Percentiles rank a stretch among this genome's conserved stretches.
phyloP scores from a whole-genome alignment of 2,797 vertebrate species.

The Cichlasoma orientale region DNA sequence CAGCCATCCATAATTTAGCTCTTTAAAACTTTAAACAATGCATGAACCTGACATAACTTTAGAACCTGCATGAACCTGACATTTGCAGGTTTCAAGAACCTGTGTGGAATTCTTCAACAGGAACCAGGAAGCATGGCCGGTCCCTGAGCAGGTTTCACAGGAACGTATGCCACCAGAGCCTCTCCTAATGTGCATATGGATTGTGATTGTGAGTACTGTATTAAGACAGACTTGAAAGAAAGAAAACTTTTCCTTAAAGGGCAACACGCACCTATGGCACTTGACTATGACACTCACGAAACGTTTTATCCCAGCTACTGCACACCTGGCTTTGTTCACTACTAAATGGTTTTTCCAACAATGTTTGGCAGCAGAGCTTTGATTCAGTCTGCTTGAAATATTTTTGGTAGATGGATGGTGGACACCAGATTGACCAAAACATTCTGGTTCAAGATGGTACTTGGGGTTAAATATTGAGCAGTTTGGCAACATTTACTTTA shows the following conservation, averaged over 20 bases:
- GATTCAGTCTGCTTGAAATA: not conserved
- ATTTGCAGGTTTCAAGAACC: no score
- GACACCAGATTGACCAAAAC: not conserved
- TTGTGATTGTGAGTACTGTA: not conserved
- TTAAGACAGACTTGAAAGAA: conserved; percentile 1
- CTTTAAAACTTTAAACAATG: not conserved
- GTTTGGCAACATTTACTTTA: conserved; percentile 1
- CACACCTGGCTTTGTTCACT: not conserved
- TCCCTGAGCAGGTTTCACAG: not conserved
- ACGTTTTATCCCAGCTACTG: not conserved
- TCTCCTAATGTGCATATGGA: not conserved
- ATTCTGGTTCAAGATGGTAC: not conserved
- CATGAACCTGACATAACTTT: not conserved
- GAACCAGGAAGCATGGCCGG: not conserved
- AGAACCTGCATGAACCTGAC: not conserved
- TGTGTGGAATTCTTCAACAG: not conserved
- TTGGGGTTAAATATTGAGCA: conserved; percentile 1
- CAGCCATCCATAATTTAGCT: not conserved
- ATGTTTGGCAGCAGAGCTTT: not conserved
- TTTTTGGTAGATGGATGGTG: not conserved
- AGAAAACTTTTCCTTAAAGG: not conserved
- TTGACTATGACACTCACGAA: not conserved
- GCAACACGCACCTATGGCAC: conserved; percentile 6
- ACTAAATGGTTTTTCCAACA: not conserved
- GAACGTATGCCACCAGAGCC: not conserved